Evolutionary conservation across 1,140 invertebrate genomes (phyloP).

Genomic region (Harpegnathos saltator): DNA sequence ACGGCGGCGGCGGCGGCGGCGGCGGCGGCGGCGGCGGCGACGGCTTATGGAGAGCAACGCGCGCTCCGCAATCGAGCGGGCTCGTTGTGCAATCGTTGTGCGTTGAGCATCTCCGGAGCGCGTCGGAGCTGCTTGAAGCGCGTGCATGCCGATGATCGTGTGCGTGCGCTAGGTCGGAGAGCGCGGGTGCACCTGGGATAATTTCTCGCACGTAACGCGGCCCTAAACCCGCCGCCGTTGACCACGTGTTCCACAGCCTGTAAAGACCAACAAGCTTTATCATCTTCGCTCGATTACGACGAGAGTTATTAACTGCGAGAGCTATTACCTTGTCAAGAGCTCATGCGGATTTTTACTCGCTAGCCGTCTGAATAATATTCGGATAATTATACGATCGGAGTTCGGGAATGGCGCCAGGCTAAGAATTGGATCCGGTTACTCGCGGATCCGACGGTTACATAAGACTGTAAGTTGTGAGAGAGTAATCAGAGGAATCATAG

Average conservation of each 20-base stretch:
- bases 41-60: conserved; percentile 65
- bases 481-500: conserved; percentile 1
- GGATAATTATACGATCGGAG: conserved; percentile 18
- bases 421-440: conserved; percentile 36
- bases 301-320: conserved; percentile 38
- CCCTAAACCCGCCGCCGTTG: neutral
- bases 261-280: conserved; percentile 1
- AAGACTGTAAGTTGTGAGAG: conserved; percentile 15
- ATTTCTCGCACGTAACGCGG: neutral
- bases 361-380: conserved; percentile 23
- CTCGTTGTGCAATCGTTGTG: conserved; percentile 64
- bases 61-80: conserved; percentile 48
- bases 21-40: neutral
- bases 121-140: conserved; percentile 14
- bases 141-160: conserved; percentile 12
- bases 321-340: conserved; percentile 37
- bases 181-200: neutral
- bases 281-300: neutral
- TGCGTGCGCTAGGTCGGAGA: conserved; percentile 35
- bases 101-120: conserved; percentile 62
- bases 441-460: conserved; percentile 24
- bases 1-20: too few relatives aligned
- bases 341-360: conserved; percentile 24
- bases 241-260: neutral
- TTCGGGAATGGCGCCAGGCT: neutral